Evolutionary conservation across 2,797 vertebrate species (phyloP).

Genomic region (Dromococcyx pavoninus): DNA sequence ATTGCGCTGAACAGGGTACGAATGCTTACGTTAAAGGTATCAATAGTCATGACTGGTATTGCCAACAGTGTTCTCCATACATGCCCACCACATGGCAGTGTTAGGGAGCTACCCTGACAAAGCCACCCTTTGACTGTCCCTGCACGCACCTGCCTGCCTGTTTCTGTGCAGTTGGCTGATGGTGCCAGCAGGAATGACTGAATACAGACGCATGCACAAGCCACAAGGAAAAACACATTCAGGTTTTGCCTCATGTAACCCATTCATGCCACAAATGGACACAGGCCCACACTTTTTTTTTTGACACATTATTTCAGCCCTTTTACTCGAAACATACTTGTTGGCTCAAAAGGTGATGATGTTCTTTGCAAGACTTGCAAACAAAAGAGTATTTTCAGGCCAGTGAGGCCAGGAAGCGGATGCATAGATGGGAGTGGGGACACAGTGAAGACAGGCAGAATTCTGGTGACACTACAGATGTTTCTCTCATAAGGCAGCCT

Average conservation of each 20-base stretch:
- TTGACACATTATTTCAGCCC: neutral
- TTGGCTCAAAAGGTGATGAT: neutral
- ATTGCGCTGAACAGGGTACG: neutral
- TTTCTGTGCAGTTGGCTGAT: too few species aligned
- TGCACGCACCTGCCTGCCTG: neutral
- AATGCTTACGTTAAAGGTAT: neutral
- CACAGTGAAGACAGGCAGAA: neutral
- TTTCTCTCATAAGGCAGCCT: neutral
- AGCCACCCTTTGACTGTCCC: neutral
- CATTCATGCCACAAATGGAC: fast-evolving
- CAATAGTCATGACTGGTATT: fast-evolving
- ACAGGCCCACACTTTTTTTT: neutral
- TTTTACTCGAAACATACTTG: neutral
- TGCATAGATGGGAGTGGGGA: neutral
- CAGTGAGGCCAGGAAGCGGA: neutral
- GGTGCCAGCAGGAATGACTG: fast-evolving
- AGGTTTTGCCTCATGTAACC: neutral
- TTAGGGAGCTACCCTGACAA: neutral
- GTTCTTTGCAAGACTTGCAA: neutral
- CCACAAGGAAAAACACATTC: fast-evolving
- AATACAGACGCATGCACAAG: neutral
- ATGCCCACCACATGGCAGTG: neutral
- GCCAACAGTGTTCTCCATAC: neutral
- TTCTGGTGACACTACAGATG: neutral
- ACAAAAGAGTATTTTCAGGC: neutral